Percentiles rank a stretch among this genome's conserved stretches.
phyloP scores from a whole-genome alignment of 1,140 invertebrate genomes.

The Nasonia longicornis region DNA sequence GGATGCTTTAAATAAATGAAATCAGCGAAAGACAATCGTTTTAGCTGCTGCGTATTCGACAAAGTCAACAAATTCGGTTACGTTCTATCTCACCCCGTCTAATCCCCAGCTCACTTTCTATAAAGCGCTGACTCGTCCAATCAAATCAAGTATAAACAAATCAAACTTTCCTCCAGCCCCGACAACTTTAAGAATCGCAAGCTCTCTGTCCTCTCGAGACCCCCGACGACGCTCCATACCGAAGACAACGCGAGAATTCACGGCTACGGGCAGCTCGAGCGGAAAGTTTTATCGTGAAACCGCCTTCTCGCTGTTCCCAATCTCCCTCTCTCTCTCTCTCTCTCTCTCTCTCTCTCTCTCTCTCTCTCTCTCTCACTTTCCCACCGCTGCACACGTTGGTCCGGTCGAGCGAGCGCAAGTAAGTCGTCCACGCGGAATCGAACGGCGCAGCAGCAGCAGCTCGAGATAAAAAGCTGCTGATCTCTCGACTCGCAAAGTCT shows the following conservation, averaged over 20 bases:
- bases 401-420: not conserved
- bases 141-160: not conserved
- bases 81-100: too few species aligned
- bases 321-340: not conserved
- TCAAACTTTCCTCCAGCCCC: not conserved
- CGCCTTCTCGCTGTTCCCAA: slow-evolving; percentile 29
- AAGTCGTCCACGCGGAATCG: slow-evolving; percentile 14
- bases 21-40: not conserved
- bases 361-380: not conserved
- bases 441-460: not conserved
- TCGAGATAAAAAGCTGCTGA: slow-evolving; percentile 29
- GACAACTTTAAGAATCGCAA: not conserved
- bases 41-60: too few species aligned
- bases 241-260: not conserved
- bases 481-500: slow-evolving; percentile 5
- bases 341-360: not conserved
- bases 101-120: not conserved
- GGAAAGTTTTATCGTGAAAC: slow-evolving; percentile 43
- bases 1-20: not conserved
- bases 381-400: not conserved
- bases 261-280: slow-evolving; percentile 8
- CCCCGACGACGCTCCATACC: not conserved
- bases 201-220: not conserved
- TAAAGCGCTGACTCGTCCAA: not conserved
- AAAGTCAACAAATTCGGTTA: too few species aligned